A percentile compares a stretch with the other conserved stretches of the same genome.
Evolutionary conservation across 2,113 vertebrate species (phyloP).

Genomic region (Aphelocoma coerulescens): DNA sequence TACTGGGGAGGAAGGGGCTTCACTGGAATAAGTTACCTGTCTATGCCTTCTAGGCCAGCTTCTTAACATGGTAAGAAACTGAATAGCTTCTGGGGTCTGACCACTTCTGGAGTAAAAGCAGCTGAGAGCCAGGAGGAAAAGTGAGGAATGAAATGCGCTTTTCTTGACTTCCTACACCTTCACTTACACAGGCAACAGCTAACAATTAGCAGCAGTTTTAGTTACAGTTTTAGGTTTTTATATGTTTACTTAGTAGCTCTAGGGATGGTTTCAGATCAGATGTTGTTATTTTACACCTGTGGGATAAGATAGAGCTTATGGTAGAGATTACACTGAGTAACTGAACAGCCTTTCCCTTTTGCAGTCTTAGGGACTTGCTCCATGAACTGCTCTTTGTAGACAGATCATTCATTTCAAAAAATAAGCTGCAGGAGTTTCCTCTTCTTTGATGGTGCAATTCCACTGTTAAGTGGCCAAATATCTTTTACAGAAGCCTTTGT

Average conservation of each 20-base stretch:
- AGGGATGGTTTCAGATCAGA: background rate
- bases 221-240: background rate
- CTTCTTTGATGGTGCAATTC: background rate
- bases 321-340: background rate
- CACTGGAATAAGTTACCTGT: background rate
- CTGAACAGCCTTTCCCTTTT: background rate
- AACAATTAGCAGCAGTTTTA: background rate
- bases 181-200: background rate
- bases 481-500: background rate
- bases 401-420: background rate
- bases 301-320: background rate
- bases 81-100: background rate
- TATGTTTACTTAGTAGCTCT: background rate
- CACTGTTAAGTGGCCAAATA: background rate
- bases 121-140: background rate
- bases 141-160: background rate
- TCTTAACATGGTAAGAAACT: background rate
- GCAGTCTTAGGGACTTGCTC: background rate
- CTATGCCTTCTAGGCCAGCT: background rate
- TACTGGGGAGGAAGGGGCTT: background rate
- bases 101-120: background rate
- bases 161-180: background rate
- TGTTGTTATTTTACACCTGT: background rate
- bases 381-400: background rate
- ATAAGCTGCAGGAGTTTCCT: background rate